Evolutionary conservation across 2,888 invertebrate genomes (phyloP), one percentile per base, ranked within the genome.

Genomic region (Tetropium fuscum): DNA sequence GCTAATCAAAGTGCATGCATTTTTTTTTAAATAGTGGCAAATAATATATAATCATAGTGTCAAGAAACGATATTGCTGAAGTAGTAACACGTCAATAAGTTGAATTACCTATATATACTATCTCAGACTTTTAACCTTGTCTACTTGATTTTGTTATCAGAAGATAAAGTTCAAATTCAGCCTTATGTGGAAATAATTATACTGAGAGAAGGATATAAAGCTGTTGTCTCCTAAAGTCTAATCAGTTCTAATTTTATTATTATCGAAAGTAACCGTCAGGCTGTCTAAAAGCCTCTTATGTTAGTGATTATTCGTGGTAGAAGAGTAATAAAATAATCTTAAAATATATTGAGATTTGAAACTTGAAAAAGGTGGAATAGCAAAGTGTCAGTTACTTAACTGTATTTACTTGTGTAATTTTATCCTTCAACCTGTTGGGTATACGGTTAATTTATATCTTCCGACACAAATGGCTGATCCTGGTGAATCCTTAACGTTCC

Each of bases 401-500:
- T 5, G 41, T 41, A 22, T 27, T 10, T 40, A 11, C 15, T 16
- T 5, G 19, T 19, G 19, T 19, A 32, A 32, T 36, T 47, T 32
- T 20, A 2, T n/a, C 22, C 16, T 62, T 58, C 58, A 58, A 58
- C 48, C 56, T 63, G 58, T 49, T 48, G 55, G 41, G 44, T 20
- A 11, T 38, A 41, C 38, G 25, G 45, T 16, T 16, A 34, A 25
- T 18, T 6, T 10, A 11, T 53, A 22, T 11, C 18, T 34, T 45
- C 15, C 54, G 49, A 60, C 63, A 64, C 74, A 69, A 74, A 77
- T 77, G 77, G 77, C 77, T 69, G 77, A 77, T 73, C 74, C 76
- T 71, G 75, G 73, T 49, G 75, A 74, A 70, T 61, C 63, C 66
- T 70, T 66, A 64, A 59, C 38, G 61, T 61, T 64, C 65, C 54